Evolutionary conservation across 2,113 vertebrate species (phyloP).

Genomic region (Myrmecobius fasciatus): DNA sequence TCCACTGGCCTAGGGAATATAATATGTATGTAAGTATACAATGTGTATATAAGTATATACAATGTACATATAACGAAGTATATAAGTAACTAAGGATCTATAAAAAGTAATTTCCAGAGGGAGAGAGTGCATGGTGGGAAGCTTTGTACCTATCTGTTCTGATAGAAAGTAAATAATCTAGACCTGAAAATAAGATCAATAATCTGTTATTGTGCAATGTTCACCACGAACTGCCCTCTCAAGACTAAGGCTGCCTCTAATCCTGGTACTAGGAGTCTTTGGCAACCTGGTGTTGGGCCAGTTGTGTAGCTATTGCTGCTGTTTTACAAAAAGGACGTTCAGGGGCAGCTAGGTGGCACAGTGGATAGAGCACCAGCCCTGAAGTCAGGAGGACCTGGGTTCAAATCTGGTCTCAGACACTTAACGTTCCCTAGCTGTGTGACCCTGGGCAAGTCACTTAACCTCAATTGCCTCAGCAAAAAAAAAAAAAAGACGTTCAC

Average conservation of each 20-base stretch:
- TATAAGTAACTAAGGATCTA: neutral
- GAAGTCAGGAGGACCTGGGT: too few relatives aligned
- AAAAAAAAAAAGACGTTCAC: too few relatives aligned
- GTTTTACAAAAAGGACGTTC: neutral
- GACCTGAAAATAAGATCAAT: neutral
- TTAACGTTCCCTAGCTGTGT: too few relatives aligned
- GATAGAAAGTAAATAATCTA: neutral
- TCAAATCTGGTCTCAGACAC: too few relatives aligned
- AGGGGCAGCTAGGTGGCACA: too few relatives aligned
- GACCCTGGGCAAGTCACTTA: too few relatives aligned
- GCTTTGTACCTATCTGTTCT: neutral
- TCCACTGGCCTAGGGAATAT: neutral
- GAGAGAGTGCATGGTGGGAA: neutral
- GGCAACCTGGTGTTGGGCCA: neutral
- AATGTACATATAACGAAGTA: too few relatives aligned
- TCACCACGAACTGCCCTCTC: neutral
- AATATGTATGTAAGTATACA: too few relatives aligned
- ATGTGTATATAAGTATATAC: too few relatives aligned
- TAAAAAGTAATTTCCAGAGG: neutral
- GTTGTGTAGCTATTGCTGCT: neutral
- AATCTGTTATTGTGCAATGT: neutral
- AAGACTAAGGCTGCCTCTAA: neutral
- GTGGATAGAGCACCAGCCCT: too few relatives aligned
- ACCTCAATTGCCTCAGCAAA: too few relatives aligned
- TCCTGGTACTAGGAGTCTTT: neutral